phyloP scores from a whole-genome alignment of 2,888 invertebrate species.

The Drosophila paranaensis region DNA sequence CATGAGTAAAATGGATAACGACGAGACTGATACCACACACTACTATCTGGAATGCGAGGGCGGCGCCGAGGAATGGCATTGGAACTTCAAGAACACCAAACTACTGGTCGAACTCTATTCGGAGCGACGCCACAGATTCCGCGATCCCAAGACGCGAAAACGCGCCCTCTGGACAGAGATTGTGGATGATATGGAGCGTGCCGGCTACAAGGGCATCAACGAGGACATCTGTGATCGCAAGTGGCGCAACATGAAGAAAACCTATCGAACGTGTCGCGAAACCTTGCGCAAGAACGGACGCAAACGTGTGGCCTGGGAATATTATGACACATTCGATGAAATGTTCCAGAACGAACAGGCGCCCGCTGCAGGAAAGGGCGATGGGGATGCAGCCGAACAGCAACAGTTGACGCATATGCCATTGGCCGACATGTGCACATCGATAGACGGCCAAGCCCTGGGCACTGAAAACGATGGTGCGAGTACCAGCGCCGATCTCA shows the following conservation, averaged over 20 bases:
- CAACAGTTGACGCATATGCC: conserved; percentile 13
- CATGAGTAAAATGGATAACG: conserved; percentile 39
- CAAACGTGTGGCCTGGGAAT: conserved; percentile 56
- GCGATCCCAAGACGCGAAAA: conserved; percentile 55
- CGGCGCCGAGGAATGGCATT: conserved; percentile 56
- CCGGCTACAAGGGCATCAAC: conserved; percentile 56
- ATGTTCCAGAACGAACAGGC: conserved; percentile 49
- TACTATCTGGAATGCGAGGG: conserved; percentile 49
- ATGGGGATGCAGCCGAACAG: conserved; percentile 7
- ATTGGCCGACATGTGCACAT: conserved; percentile 19
- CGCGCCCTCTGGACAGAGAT: conserved; percentile 54
- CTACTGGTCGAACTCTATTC: conserved; percentile 54
- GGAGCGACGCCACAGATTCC: conserved; percentile 43
- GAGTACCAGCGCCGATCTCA: background rate
- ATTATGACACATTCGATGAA: conserved; percentile 53
- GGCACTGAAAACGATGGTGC: background rate
- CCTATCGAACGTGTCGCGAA: conserved; percentile 58
- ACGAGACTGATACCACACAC: conserved; percentile 58
- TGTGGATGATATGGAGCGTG: conserved; percentile 55
- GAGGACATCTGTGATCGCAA: conserved; percentile 62
- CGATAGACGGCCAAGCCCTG: background rate
- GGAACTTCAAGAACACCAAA: conserved; percentile 55
- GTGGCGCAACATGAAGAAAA: conserved; percentile 65
- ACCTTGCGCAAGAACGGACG: conserved; percentile 48
- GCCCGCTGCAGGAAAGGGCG: background rate